phyloP scores from a whole-genome alignment of 2,888 invertebrate genomes.

The Callinectes sapidus region DNA sequence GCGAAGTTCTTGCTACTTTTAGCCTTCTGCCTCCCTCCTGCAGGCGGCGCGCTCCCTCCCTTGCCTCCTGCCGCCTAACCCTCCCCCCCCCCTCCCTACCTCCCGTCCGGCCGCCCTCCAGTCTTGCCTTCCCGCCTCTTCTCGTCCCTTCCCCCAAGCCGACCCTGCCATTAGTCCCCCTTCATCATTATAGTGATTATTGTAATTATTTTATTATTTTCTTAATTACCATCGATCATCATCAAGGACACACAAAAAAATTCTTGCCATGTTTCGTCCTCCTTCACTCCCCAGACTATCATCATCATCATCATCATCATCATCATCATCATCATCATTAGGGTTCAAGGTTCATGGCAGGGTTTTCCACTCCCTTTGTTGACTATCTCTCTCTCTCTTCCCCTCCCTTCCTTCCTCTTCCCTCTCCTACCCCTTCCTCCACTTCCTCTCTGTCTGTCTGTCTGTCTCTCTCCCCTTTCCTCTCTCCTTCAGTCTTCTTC shows the following conservation, averaged over 20 bases:
- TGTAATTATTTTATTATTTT: slow-evolving; percentile 37
- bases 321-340: slow-evolving; percentile 42
- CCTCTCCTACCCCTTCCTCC: not conserved
- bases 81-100: not conserved
- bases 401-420: not conserved
- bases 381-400: not conserved
- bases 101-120: not conserved
- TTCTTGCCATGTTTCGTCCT: not conserved
- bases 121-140: not conserved
- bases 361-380: slow-evolving; percentile 23
- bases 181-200: slow-evolving; percentile 30
- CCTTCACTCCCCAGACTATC: slow-evolving; percentile 12
- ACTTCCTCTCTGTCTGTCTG: not conserved
- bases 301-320: slow-evolving; percentile 37
- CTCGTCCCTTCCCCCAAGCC: slow-evolving; percentile 17
- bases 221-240: slow-evolving; percentile 36
- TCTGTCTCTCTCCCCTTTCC: not conserved
- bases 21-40: not conserved
- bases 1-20: slow-evolving; percentile 15
- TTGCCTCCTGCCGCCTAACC: not conserved
- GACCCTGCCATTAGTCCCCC: slow-evolving; percentile 37
- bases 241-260: slow-evolving; percentile 21
- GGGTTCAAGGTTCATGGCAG: slow-evolving; percentile 23
- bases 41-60: not conserved
- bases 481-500: not conserved